A percentile compares a stretch with the other conserved stretches of the same genome.
Conservation (phyloP, 2,888 invertebrate species). For the Zygothrica quintamaculata region DNA sequence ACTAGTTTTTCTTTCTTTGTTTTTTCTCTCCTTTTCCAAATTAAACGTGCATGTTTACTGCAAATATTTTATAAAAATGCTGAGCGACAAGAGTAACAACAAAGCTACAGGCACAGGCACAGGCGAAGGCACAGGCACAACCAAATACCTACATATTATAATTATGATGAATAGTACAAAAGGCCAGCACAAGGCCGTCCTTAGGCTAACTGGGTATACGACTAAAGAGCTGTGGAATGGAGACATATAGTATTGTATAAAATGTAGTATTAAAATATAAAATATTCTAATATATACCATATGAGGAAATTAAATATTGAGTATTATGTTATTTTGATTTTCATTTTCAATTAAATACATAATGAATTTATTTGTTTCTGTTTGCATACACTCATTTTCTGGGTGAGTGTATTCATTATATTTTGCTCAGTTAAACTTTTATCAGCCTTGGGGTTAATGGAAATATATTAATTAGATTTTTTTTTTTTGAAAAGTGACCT, state of each 20-base stretch:
- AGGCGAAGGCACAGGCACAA: slow-evolving; percentile 15
- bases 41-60: slow-evolving; percentile 79
- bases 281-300: no score
- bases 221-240: no score
- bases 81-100: slow-evolving; percentile 32
- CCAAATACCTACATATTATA: slow-evolving; percentile 23
- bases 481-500: slow-evolving; percentile 2
- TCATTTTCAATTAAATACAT: slow-evolving; percentile 14
- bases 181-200: slow-evolving; percentile 8
- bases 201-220: not conserved
- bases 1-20: slow-evolving; percentile 19
- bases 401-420: not conserved
- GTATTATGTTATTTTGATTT: not conserved
- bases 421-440: slow-evolving; percentile 4
- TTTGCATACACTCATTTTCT: not conserved
- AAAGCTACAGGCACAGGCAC: slow-evolving; percentile 20
- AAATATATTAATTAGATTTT: slow-evolving; percentile 41
- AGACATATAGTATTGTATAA: no score
- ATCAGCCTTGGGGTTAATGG: slow-evolving; percentile 28
- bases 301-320: not conserved
- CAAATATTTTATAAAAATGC: slow-evolving; percentile 46
- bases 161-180: slow-evolving; percentile 39
- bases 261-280: no score
- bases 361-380: slow-evolving; percentile 10
- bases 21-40: slow-evolving; percentile 52